A percentile compares a stretch with the other conserved stretches of the same genome.
phyloP scores from a whole-genome alignment of 2,888 invertebrate species.

The Acronicta leporina region DNA sequence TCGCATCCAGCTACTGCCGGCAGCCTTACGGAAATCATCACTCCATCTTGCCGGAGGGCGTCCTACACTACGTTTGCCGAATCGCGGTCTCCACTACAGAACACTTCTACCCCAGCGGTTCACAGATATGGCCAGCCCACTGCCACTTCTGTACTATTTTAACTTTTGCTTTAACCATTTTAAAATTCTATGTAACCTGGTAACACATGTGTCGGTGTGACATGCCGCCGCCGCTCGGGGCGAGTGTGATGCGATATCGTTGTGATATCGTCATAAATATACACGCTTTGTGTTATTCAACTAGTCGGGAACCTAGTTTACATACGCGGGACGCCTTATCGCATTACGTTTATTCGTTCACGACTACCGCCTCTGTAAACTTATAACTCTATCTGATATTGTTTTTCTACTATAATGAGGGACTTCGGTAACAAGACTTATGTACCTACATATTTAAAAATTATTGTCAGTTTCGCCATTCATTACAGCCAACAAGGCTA shows the following conservation, averaged over 20 bases:
- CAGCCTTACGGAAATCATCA: too few species aligned
- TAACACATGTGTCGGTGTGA: slow-evolving; percentile 39
- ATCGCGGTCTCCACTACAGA: too few species aligned
- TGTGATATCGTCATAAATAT: slow-evolving; percentile 64
- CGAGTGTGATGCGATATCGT: slow-evolving; percentile 63
- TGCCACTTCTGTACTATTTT: too few species aligned
- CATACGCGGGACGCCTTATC: slow-evolving; percentile 45
- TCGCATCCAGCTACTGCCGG: too few species aligned
- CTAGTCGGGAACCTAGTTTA: slow-evolving; percentile 51
- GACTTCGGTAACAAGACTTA: neutral
- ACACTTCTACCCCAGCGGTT: too few species aligned
- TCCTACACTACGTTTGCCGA: too few species aligned
- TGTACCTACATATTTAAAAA: too few species aligned
- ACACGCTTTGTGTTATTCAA: slow-evolving; percentile 64
- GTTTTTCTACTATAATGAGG: slow-evolving; percentile 43
- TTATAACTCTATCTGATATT: slow-evolving; percentile 45
- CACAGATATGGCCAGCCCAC: too few species aligned
- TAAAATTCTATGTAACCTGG: too few species aligned
- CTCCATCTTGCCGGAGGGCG: too few species aligned
- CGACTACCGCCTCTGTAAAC: slow-evolving; percentile 27
- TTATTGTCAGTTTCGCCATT: neutral
- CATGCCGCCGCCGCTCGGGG: slow-evolving; percentile 37
- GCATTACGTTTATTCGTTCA: slow-evolving; percentile 48
- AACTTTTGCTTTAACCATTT: too few species aligned
- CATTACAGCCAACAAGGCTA: neutral